phyloP scores from a whole-genome alignment of 2,113 vertebrate genomes.

The Mastomys natalensis region DNA sequence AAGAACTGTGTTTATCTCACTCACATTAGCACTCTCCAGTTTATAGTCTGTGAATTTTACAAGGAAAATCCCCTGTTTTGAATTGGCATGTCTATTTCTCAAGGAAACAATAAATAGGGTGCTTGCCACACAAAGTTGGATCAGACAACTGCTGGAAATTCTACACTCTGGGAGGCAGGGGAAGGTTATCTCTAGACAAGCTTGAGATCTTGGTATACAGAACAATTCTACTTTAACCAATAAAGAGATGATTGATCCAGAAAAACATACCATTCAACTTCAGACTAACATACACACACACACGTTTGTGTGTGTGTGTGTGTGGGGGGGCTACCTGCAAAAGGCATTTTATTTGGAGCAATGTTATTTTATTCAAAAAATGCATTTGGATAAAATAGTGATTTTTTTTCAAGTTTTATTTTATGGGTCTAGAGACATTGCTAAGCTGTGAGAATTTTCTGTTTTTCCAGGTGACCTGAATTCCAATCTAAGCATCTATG shows the following conservation, averaged over 20 bases:
- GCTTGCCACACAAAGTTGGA: not conserved
- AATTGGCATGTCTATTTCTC: not conserved
- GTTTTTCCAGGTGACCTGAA: not conserved
- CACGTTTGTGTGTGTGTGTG: no score
- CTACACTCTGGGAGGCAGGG: not conserved
- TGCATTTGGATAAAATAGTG: not conserved
- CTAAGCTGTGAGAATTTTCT: not conserved
- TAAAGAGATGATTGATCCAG: not conserved
- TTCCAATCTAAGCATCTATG: not conserved
- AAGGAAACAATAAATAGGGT: not conserved
- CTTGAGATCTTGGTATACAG: not conserved
- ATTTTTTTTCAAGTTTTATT: not conserved
- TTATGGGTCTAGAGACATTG: not conserved
- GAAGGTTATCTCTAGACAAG: no score
- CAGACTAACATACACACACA: no score
- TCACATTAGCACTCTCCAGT: not conserved
- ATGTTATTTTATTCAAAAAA: not conserved
- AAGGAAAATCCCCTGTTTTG: not conserved
- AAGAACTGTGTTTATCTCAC: not conserved
- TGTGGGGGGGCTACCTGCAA: not conserved
- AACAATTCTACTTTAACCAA: not conserved
- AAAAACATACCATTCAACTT: not conserved
- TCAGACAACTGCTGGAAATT: not conserved
- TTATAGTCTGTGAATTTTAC: not conserved
- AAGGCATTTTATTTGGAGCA: not conserved